phyloP scores from a whole-genome alignment of 2,113 vertebrate genomes.

The Lepus europaeus region DNA sequence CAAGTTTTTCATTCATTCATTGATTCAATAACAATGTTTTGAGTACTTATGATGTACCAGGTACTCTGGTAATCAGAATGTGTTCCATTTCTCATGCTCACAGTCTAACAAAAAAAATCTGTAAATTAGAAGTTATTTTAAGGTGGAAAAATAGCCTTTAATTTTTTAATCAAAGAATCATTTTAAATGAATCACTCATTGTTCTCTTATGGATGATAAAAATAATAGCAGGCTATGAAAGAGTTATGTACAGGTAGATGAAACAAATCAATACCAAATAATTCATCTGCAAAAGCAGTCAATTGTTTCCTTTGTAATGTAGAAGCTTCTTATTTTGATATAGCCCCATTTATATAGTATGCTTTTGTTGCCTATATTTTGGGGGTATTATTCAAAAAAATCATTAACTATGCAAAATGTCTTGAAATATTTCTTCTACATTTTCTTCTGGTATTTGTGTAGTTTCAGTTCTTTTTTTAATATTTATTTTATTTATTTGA shows the following conservation, averaged over 20 bases:
- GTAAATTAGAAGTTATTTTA: neutral
- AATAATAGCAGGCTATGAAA: neutral
- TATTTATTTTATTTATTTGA: too few relatives aligned
- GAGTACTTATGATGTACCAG: neutral
- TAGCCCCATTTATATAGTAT: too few relatives aligned
- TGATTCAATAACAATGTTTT: neutral
- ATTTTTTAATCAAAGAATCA: neutral
- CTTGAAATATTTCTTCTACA: too few relatives aligned
- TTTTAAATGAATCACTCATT: conserved; percentile 4
- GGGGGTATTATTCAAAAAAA: too few relatives aligned
- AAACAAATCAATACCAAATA: neutral
- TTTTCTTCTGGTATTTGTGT: too few relatives aligned
- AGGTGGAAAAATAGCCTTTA: neutral
- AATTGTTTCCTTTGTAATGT: neutral
- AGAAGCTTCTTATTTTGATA: too few relatives aligned
- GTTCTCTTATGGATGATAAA: neutral
- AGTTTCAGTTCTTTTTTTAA: too few relatives aligned
- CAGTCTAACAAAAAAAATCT: neutral
- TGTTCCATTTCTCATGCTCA: neutral
- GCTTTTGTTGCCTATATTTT: too few relatives aligned
- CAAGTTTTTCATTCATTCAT: neutral
- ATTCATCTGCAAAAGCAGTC: neutral
- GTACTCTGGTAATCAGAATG: neutral
- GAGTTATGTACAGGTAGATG: neutral
- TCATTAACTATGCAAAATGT: too few relatives aligned